Evolutionary conservation across 2,113 vertebrate species (phyloP).

Genomic region (Mola mola): DNA sequence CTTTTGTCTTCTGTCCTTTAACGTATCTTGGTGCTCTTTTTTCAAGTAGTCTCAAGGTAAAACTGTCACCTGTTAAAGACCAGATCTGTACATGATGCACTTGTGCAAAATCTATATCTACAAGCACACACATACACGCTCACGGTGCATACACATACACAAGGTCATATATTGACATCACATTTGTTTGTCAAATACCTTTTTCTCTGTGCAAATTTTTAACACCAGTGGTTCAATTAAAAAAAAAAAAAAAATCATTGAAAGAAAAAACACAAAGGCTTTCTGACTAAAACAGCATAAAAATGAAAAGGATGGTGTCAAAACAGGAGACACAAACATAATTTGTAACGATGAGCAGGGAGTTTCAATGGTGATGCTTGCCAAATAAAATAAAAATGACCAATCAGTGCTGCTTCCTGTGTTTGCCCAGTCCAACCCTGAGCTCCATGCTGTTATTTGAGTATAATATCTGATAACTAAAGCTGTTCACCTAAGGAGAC

Average conservation of each 20-base stretch:
- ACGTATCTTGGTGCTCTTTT: conserved; percentile 4
- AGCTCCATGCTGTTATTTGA: conserved; percentile 23
- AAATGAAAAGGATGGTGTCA: conserved; percentile 35
- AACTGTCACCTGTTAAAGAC: conserved; percentile 33
- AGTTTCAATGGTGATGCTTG: conserved; percentile 38
- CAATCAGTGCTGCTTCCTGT: conserved; percentile 30
- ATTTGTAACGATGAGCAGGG: conserved; percentile 39
- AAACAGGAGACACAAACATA: conserved; percentile 37
- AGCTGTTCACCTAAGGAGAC: conserved; percentile 44
- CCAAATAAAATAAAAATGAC: conserved; percentile 33
- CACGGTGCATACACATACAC: conserved; percentile 81
- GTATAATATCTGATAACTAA: conserved; percentile 18
- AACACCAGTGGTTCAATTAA: conserved; percentile 95
- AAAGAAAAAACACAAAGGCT: conserved; percentile 23
- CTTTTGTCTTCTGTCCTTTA: too few relatives aligned
- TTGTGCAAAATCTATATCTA: conserved; percentile 42
- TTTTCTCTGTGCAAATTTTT: conserved; percentile 90
- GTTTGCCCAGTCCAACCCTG: conserved; percentile 34
- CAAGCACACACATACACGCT: conserved; percentile 31
- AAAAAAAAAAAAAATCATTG: conserved; percentile 80
- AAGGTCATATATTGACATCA: conserved; percentile 82
- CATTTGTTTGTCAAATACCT: conserved; percentile 72
- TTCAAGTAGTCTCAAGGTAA: not conserved
- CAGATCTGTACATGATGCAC: conserved; percentile 47
- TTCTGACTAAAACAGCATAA: conserved; percentile 77